These are phyloP conservation scores for Pyrocephalus nanus DNA, from an alignment of 2,797 vertebrate genomes.

Conservation along the genomic window DNA sequence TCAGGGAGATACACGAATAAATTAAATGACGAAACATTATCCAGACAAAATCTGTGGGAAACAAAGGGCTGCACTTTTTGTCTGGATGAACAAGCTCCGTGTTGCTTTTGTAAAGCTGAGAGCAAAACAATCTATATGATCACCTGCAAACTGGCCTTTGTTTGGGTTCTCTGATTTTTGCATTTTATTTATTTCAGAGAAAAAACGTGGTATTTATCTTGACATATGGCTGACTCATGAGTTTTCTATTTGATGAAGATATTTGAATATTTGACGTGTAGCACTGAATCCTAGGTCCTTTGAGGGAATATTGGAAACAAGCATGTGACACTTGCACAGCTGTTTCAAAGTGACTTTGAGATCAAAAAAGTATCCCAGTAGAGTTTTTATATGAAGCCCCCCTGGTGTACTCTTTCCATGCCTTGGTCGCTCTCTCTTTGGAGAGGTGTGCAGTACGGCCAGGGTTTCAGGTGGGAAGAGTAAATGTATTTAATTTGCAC, in stretches of 20 bases:
- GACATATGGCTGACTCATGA: neutral
- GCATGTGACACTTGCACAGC: neutral
- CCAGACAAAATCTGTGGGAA: neutral
- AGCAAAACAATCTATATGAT: neutral
- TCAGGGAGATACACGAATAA: neutral
- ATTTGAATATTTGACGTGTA: neutral
- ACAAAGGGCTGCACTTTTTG: neutral
- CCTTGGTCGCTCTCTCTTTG: neutral
- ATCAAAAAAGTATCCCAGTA: neutral
- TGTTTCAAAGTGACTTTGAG: constrained; percentile 17
- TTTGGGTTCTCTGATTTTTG: neutral
- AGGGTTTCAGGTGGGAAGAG: neutral
- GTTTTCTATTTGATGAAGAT: neutral
- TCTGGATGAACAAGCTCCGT: neutral
- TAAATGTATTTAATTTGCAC: neutral
- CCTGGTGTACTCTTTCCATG: neutral
- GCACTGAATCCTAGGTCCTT: neutral
- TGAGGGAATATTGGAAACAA: neutral
- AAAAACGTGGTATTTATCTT: neutral
- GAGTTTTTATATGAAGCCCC: neutral
- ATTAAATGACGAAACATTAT: constrained; percentile 1
- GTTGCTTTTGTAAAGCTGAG: neutral
- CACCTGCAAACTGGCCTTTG: neutral
- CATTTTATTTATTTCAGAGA: neutral
- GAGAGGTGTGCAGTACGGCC: neutral